phyloP scores from a whole-genome alignment of 2,113 vertebrate genomes.

The Microtus oregoni region DNA sequence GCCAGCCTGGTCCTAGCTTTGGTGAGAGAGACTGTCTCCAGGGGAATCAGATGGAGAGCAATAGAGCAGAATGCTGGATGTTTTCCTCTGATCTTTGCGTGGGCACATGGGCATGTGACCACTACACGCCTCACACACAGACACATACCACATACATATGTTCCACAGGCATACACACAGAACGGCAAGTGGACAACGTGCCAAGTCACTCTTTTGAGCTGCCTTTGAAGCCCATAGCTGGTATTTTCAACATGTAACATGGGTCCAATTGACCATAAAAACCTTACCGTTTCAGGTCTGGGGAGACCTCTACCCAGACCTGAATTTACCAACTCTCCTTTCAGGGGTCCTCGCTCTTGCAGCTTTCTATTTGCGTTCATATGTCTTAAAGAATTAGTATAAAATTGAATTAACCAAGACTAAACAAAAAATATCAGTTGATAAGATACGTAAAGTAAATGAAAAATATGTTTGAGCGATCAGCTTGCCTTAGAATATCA shows the following conservation, averaged over 20 bases:
- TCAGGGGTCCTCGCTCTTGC: not conserved
- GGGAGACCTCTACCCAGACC: not conserved
- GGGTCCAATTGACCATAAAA: not conserved
- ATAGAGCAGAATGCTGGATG: too few relatives aligned
- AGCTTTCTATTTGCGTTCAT: not conserved
- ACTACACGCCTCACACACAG: not conserved
- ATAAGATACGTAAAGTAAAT: not conserved
- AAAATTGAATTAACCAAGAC: not conserved
- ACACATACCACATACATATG: not conserved
- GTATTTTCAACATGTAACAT: not conserved
- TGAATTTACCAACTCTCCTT: not conserved
- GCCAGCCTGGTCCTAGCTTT: too few relatives aligned
- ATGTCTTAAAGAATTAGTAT: not conserved
- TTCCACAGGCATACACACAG: not conserved
- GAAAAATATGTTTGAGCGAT: not conserved
- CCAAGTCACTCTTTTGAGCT: not conserved
- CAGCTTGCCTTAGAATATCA: not conserved
- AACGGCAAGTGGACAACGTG: not conserved
- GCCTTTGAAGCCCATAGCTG: not conserved
- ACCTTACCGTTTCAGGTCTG: not conserved
- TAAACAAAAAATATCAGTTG: not conserved
- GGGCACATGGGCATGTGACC: too few relatives aligned
- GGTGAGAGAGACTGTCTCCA: too few relatives aligned
- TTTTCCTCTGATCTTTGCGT: too few relatives aligned
- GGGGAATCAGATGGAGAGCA: too few relatives aligned